phyloP scores from a whole-genome alignment of 37 sponge, comb jelly and placozoan species.

The Dysidea cf. avara region DNA sequence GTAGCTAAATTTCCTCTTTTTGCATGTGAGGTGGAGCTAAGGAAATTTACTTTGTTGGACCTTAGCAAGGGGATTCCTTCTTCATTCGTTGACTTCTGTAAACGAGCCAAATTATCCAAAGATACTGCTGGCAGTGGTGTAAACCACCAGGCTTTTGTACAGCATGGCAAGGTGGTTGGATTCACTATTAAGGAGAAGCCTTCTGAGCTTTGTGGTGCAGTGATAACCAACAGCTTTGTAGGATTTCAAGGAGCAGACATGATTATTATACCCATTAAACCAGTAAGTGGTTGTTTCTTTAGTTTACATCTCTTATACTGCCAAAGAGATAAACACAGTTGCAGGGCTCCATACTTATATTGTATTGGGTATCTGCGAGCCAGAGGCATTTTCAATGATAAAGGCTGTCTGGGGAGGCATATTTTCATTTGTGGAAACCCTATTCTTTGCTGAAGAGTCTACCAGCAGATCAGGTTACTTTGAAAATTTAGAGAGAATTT shows the following conservation, averaged over 20 bases:
- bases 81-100: slow-evolving; percentile 10
- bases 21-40: slow-evolving; percentile 11
- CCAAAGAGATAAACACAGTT: slow-evolving; percentile 14
- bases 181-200: not conserved
- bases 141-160: not conserved
- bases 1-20: not conserved
- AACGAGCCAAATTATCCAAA: slow-evolving; percentile 9
- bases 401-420: too few relatives aligned
- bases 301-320: slow-evolving; percentile 6
- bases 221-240: not conserved
- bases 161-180: not conserved
- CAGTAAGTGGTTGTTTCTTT: too few relatives aligned
- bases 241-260: too few relatives aligned
- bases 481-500: too few relatives aligned
- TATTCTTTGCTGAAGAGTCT: too few relatives aligned
- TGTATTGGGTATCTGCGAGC: not conserved
- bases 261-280: too few relatives aligned
- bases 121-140: not conserved
- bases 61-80: slow-evolving; percentile 5
- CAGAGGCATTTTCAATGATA: too few relatives aligned
- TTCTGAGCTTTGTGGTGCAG: not conserved
- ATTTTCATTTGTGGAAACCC: too few relatives aligned
- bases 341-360: not conserved
- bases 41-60: slow-evolving; percentile 4
- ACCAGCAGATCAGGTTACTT: too few relatives aligned